Evolutionary conservation across 2,888 invertebrate species (phyloP), one percentile per base, ranked within the genome.

Genomic region (Lapara coniferarum): DNA sequence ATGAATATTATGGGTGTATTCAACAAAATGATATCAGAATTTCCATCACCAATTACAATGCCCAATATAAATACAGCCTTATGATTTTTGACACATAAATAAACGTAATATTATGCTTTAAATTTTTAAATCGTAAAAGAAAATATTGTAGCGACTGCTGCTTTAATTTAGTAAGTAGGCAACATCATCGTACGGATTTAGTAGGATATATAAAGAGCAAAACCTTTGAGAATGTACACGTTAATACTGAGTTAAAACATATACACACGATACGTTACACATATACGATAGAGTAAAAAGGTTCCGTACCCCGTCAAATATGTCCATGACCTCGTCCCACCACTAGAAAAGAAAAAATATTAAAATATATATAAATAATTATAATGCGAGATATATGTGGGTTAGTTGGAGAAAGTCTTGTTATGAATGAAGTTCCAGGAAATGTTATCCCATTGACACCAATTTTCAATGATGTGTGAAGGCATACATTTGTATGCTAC

Each of bases 301-400:
- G 84, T 86, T 89, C 95, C 97, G 96, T 97, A 98, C 98, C 97
- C 97, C 97, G 91, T 98, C 97, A 96, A 98, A 98, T 95, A 97
- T 97, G 95, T 97, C 97, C 97, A 98, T 97, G 95, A 97, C 97
- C 96, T 98, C 97, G 96, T 97, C 97, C 98, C 97, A 97, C 97
- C 97, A 97, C 97, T 98, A 97, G 95, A 97, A 96, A 95, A 95
- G 90, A 95, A 93, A 95, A 95, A 94, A 91, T 81, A 80, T 81
- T 79, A 85, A 81, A 82, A 84, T 81, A 83, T 79, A 59, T 59
- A 58, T 69, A 63, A 53, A 58, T 59, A 51, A 44, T 59, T 53
- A 44, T 44, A 46, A 49, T 55, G 55, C 19, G 56, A 30, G 16
- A 30, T 44, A 6, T 16, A 10, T 52, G 52, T 37, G 63, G 19